Base-by-base conservation (phyloP, 1,140 invertebrate species). In the Anastrepha ludens region DNA sequence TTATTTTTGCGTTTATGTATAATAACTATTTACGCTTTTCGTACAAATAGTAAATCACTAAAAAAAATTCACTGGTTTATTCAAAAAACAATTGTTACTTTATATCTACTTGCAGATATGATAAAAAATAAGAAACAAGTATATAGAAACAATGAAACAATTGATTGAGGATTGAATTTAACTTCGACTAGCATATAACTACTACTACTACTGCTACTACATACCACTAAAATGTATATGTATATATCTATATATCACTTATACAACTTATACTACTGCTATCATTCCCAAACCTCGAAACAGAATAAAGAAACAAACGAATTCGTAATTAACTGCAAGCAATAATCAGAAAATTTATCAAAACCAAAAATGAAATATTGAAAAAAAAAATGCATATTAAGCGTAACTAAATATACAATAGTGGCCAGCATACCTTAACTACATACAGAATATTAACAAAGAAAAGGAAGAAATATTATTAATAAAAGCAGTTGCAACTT, bases 381-480 rank as follows among this genome's bases (percentile, higher is more conserved):
- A 67, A 7, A 7, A 58, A 67, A 7, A 7, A 58, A 20, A 50
- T 81, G 20, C 74, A 55, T 78, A 81, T 58, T 81, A 55, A 55
- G 20, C 7, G 8, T 55, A 81, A 55, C 47, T 81, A 41, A 81
- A 55, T 29, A 29, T 20, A 50, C 17, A 9, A 62, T 62, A 62
- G 60, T 17, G 4, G 60, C 2, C 60, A 62, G 60, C 20, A 67
- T 29, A 81, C 60, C 3, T 86, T n/a, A 6, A 17, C 41, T 87
- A 65, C 62, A 87, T 65, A 67, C 44, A 67, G 13, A 89, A 20
- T 87, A 89, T 6, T 78, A 65, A n/a, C 74, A 88, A 60, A 88
- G 70, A 89, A 88, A 85, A 89, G 86, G 67, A 87, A 78, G 70
- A 81, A 86, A 17, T 87, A 88, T 86, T 89, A 85, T 74, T 90